Evolutionary conservation across 2,888 invertebrate genomes (phyloP).

Genomic region (Lasiommata megera): DNA sequence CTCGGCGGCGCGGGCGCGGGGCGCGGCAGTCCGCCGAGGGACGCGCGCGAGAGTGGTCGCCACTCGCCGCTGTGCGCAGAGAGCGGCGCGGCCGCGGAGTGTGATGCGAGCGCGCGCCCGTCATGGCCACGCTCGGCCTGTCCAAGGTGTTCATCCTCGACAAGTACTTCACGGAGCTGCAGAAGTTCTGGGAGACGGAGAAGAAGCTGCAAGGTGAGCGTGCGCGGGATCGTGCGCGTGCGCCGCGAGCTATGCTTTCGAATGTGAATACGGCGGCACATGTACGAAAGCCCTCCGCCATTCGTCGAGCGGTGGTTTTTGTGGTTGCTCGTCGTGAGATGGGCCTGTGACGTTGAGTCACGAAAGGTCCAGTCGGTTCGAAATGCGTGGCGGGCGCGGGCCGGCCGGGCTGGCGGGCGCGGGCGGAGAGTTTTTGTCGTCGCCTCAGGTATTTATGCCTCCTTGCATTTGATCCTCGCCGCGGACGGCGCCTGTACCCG

Average conservation of each 20-base stretch:
- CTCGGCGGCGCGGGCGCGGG: conserved; percentile 28
- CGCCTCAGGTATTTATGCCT: conserved; percentile 8
- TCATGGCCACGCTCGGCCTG: conserved; percentile 97
- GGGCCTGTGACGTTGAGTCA: conserved; percentile 32
- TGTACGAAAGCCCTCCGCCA: conserved; percentile 13
- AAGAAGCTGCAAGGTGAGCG: conserved; percentile 96
- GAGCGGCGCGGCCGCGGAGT: conserved; percentile 61
- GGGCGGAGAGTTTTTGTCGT: not conserved
- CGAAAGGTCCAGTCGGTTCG: conserved; percentile 27
- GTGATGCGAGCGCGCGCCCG: conserved; percentile 72
- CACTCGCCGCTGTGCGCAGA: conserved; percentile 41
- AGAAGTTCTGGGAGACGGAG: conserved; percentile 98
- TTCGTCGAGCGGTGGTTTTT: conserved; percentile 24
- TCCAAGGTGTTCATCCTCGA: conserved; percentile 98
- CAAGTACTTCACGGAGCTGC: conserved; percentile 97
- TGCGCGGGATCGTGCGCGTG: conserved; percentile 26
- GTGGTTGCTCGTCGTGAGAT: conserved; percentile 20
- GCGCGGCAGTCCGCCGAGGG: conserved; percentile 38
- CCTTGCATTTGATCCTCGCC: not conserved
- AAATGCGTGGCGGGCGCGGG: conserved; percentile 18
- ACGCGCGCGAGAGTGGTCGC: conserved; percentile 58
- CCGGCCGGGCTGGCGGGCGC: not conserved
- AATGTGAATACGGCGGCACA: no score
- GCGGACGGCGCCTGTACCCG: no score
- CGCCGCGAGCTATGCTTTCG: conserved; percentile 12